These are phyloP conservation scores for Neosalanx taihuensis DNA, from an alignment of 2,797 vertebrate species.

Conservation along the genomic window DNA sequence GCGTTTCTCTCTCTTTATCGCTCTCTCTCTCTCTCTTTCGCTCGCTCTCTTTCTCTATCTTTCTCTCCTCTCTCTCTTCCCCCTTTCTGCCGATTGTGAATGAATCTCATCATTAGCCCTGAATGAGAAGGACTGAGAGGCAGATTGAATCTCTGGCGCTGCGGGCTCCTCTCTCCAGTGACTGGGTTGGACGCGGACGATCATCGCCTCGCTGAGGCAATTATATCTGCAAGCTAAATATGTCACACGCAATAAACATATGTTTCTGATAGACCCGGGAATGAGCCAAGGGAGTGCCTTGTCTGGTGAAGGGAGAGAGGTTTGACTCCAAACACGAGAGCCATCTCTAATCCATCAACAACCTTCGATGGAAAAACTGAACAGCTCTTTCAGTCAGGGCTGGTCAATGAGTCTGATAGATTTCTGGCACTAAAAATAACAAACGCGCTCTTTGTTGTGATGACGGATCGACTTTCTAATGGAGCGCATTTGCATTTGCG, in stretches of 20 bases:
- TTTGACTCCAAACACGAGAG: slow-evolving; percentile 35
- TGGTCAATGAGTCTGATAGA: slow-evolving; percentile 32
- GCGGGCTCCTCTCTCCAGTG: slow-evolving; percentile 58
- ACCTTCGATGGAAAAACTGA: slow-evolving; percentile 18
- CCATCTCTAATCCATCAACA: slow-evolving; percentile 42
- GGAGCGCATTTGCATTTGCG: slow-evolving; percentile 15
- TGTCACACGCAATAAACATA: slow-evolving; percentile 69
- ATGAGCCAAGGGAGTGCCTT: slow-evolving; percentile 34
- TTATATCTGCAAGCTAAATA: slow-evolving; percentile 73
- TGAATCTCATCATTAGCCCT: slow-evolving; percentile 65
- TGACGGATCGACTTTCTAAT: slow-evolving; percentile 12
- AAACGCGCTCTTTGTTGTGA: slow-evolving; percentile 1
- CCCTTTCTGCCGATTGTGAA: slow-evolving; percentile 46
- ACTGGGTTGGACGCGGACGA: slow-evolving; percentile 62
- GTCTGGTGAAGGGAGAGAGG: slow-evolving; percentile 28
- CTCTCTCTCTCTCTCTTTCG: background rate
- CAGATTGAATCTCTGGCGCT: slow-evolving; percentile 64
- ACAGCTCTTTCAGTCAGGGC: slow-evolving; percentile 30
- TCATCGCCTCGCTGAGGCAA: slow-evolving; percentile 64
- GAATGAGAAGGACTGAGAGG: slow-evolving; percentile 55
- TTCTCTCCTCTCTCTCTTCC: slow-evolving; percentile 2
- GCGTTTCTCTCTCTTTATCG: slow-evolving; percentile 33
- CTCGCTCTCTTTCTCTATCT: background rate
- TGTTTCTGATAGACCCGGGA: slow-evolving; percentile 59
- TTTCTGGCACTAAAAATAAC: slow-evolving; percentile 9